These are phyloP conservation scores for Heterotilapia buettikoferi DNA, from an alignment of 2,113 vertebrate species.

Conservation along the genomic window DNA sequence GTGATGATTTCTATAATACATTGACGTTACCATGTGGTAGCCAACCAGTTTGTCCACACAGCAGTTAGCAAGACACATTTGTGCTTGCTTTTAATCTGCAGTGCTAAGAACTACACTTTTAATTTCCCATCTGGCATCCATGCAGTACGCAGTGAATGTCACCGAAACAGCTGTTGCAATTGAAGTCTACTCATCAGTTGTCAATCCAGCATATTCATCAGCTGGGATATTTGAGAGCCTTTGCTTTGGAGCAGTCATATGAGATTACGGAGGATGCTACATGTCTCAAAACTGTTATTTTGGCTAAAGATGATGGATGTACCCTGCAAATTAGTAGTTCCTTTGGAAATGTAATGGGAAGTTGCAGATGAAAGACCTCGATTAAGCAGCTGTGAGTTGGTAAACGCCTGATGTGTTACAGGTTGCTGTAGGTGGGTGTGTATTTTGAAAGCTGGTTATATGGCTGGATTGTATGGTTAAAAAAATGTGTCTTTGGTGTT, in stretches of 20 bases:
- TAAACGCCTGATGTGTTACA: not conserved
- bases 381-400: not conserved
- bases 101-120: not conserved
- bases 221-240: not conserved
- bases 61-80: not conserved
- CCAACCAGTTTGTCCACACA: not conserved
- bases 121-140: slow-evolving; percentile 16
- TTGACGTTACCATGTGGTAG: not conserved
- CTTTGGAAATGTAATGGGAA: not conserved
- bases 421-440: not conserved
- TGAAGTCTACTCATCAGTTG: slow-evolving; percentile 16
- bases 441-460: not conserved
- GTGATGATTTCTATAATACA: not conserved
- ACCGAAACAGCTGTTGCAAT: slow-evolving; percentile 24
- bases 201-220: slow-evolving; percentile 13
- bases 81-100: slow-evolving; percentile 2
- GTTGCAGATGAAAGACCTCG: not conserved
- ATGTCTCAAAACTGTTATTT: not conserved
- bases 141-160: slow-evolving; percentile 7
- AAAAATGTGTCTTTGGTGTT: not conserved
- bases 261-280: not conserved
- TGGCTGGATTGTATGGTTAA: not conserved
- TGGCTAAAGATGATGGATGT: not conserved
- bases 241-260: not conserved
- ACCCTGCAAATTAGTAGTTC: not conserved